Conservation (phyloP, 2,888 invertebrate species). For the Cephus pygmeus region DNA sequence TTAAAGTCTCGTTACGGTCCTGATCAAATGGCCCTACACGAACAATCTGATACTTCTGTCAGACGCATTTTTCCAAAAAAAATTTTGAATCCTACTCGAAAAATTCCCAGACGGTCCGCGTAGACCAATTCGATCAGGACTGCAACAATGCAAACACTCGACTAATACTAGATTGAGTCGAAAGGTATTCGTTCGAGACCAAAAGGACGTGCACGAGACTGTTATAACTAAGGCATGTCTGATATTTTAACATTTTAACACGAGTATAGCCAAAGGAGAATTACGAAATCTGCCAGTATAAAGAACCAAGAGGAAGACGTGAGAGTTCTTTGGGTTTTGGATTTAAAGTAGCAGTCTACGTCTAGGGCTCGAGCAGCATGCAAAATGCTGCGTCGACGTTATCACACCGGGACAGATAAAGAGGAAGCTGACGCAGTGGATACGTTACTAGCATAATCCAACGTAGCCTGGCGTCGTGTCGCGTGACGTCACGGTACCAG, state of each 20-base stretch:
- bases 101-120: too few species aligned
- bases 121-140: too few species aligned
- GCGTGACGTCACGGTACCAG: background rate
- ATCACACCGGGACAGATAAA: constrained; percentile 59
- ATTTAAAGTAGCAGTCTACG: constrained; percentile 41
- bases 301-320: background rate
- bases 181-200: too few species aligned
- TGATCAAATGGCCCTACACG: too few species aligned
- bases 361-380: constrained; percentile 40
- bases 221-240: too few species aligned
- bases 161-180: too few species aligned
- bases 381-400: constrained; percentile 64
- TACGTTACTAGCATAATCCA: constrained; percentile 33
- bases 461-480: background rate
- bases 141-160: too few species aligned
- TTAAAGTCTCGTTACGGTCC: too few species aligned
- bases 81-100: too few species aligned
- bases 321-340: background rate
- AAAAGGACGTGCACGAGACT: too few species aligned
- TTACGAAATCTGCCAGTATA: background rate
- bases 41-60: too few species aligned
- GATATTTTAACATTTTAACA: background rate
- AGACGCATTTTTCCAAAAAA: too few species aligned
- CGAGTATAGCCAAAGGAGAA: background rate
- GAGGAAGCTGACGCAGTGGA: constrained; percentile 59